Evolutionary conservation across 1,140 invertebrate species (phyloP), one percentile per base, ranked within the genome.

Genomic region (Laupala kohalensis): DNA sequence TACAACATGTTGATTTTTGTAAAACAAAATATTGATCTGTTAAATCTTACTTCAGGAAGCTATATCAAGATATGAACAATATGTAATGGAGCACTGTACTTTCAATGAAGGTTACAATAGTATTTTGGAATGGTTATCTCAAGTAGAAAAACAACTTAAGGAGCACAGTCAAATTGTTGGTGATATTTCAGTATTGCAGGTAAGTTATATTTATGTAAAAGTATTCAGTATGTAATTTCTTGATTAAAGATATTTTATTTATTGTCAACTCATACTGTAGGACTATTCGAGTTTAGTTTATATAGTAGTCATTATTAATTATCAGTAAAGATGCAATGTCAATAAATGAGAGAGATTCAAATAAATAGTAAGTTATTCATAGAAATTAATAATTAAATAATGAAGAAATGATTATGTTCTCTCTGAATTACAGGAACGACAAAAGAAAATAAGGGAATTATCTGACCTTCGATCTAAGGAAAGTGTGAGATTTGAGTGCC

Each of bases 111-210:
- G 89, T 69, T 93, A 94, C 76, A 84, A 86, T 67, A 82, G 89
- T 37, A 92, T 95, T 76, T 80, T 90, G 70, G 83, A 88, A 64
- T 93, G 90, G 89, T 83, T 96, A 2, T 86, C 87, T 15, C 80
- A 85, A 3, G 87, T 91, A 74, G 84, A 89, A 64, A 84, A 86
- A 27, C 88, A 94, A 74, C 80, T 95, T 26, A 88, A 89, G 76
- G 87, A 90, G 71, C 84, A 93, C 72, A 91, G 90, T 77, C 90
- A 94, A 78, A 90, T 96, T 71, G 91, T 93, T 28, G 94, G 95
- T 6, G 93, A 97, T 79, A 86, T 94, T 72, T 84, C 87, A 64
- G 86, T 92, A 30, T 81, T 97, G 19, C 93, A 80, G 75, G 78
- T 79, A 75, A 73, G 37, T 53, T 4, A 13, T 19, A 53, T 53